These are phyloP conservation scores for Mechanitis messenoides DNA, from an alignment of 2,888 invertebrate species.

Conservation along the genomic window DNA sequence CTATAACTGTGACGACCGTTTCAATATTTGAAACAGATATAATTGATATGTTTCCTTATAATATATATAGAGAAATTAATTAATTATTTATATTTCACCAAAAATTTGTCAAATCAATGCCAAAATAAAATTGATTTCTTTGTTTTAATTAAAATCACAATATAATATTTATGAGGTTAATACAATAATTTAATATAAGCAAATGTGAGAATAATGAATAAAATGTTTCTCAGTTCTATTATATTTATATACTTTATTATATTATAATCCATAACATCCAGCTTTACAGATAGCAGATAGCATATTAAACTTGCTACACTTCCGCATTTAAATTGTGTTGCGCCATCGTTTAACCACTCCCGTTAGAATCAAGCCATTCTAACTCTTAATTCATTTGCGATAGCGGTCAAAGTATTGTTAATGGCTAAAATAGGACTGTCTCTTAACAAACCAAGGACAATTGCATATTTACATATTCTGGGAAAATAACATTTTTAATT, in stretches of 20 bases:
- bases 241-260: neutral
- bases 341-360: conserved; percentile 24
- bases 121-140: no score
- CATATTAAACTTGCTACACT: conserved; percentile 38
- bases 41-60: no score
- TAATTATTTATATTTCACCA: no score
- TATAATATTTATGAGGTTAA: no score
- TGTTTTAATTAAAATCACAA: no score
- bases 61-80: no score
- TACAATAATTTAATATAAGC: no score
- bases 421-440: neutral
- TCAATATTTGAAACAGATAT: no score
- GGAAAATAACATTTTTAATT: conserved; percentile 6
- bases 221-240: no score
- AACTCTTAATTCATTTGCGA: neutral
- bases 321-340: conserved; percentile 57
- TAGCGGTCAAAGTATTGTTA: neutral
- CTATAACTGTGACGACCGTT: neutral
- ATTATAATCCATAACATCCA: neutral
- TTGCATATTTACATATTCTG: conserved; percentile 11
- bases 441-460: neutral
- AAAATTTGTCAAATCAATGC: no score
- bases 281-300: conserved; percentile 1
- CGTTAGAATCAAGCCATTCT: neutral
- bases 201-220: no score